Percentiles rank a stretch among this genome's conserved stretches.
These are phyloP conservation scores for Drosophila asahinai DNA, from an alignment of 1,140 invertebrate genomes.

Conservation along the genomic window DNA sequence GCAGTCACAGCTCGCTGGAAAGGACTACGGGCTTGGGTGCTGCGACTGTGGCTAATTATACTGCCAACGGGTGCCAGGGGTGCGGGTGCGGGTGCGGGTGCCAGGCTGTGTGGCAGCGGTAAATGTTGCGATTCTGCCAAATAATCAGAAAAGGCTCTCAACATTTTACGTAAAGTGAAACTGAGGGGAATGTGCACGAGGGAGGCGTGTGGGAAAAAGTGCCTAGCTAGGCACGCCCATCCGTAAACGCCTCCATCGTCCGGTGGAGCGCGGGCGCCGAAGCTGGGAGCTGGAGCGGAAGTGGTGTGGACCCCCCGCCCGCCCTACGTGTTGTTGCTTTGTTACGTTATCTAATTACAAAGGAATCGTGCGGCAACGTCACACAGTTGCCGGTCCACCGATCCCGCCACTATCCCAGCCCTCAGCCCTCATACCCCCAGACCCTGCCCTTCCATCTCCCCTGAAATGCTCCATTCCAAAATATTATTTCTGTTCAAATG, in stretches of 20 bases:
- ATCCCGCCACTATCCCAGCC: conserved; percentile 17
- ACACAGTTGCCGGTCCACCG: conserved; percentile 56
- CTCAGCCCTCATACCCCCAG: neutral
- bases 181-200: conserved; percentile 19
- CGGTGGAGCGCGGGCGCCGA: conserved; percentile 2
- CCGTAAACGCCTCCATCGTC: conserved; percentile 35
- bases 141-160: conserved; percentile 79
- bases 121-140: conserved; percentile 78
- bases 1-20: conserved; percentile 27
- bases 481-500: conserved; percentile 69
- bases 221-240: conserved; percentile 19
- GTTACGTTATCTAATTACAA: conserved; percentile 82
- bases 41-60: conserved; percentile 64
- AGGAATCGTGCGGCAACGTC: conserved; percentile 75
- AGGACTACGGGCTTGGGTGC: neutral
- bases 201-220: conserved; percentile 5
- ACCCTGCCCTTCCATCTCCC: neutral
- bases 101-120: conserved; percentile 43
- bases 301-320: conserved; percentile 30
- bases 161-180: conserved; percentile 71
- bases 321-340: conserved; percentile 67
- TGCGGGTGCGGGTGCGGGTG: neutral
- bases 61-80: conserved; percentile 25
- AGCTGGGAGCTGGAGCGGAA: conserved; percentile 41
- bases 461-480: conserved; percentile 22